Evolutionary conservation across 2,797 vertebrate genomes (phyloP).

Genomic region (Bryconaethiops microstoma): DNA sequence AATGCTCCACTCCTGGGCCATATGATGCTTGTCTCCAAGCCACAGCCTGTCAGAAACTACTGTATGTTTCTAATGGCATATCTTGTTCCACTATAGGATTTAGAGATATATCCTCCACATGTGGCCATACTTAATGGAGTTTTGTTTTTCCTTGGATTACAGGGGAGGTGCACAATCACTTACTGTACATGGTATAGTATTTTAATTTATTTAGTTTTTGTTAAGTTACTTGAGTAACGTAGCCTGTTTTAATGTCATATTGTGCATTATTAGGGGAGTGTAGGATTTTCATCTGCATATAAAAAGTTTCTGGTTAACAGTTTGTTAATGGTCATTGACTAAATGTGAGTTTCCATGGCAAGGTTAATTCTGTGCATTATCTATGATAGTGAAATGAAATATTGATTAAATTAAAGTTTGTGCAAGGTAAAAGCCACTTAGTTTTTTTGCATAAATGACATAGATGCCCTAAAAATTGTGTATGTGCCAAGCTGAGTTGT

Average conservation of each 20-base stretch:
- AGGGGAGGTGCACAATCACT: too few relatives aligned
- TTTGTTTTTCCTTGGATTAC: background rate
- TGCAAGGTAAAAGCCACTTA: background rate
- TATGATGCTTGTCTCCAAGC: slow-evolving; percentile 1
- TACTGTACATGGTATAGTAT: background rate
- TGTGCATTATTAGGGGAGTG: slow-evolving; percentile 3
- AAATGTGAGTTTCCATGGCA: slow-evolving; percentile 20
- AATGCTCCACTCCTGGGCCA: slow-evolving; percentile 19
- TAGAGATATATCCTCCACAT: background rate
- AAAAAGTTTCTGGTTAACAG: background rate
- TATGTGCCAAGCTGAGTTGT: slow-evolving; percentile 40
- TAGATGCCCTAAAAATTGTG: slow-evolving; percentile 34
- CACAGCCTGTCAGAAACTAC: slow-evolving; percentile 4
- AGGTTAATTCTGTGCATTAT: slow-evolving; percentile 40
- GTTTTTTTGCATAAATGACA: slow-evolving; percentile 34
- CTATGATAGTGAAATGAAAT: slow-evolving; percentile 26
- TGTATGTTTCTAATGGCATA: slow-evolving; percentile 21
- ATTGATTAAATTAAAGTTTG: slow-evolving; percentile 2
- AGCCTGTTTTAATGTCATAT: slow-evolving; percentile 16
- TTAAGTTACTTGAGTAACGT: background rate
- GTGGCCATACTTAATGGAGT: background rate
- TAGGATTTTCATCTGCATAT: slow-evolving; percentile 2
- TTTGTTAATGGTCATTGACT: slow-evolving; percentile 22
- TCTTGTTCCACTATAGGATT: slow-evolving; percentile 32
- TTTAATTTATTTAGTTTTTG: background rate